Evolutionary conservation across 2,797 vertebrate species (phyloP), one percentile per base, ranked within the genome.

Genomic region (Lateolabrax maculatus): DNA sequence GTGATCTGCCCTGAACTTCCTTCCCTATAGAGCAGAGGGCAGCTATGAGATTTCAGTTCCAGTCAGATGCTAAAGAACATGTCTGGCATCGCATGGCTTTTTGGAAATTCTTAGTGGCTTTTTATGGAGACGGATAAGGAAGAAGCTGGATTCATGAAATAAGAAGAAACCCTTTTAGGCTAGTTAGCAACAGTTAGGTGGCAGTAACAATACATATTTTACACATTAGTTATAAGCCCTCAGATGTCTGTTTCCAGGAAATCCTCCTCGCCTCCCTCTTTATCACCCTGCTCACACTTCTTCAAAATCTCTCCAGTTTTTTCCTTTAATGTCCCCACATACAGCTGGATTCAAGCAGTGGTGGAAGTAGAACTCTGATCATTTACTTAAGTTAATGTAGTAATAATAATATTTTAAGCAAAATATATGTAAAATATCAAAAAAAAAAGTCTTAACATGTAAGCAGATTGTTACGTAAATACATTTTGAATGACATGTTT

Each of bases 1-100:
- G 92, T 93, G 92, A 93, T 90, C 56, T n/a, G 43, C 51, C 69
- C 72, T 72, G 68, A 87, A 82, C 79, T 91, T 92, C 89, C 91
- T 90, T 89, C 86, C 77, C 74, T 79, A 48, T 51, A 60, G 74
- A 71, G 75, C 39, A 73, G 53, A 83, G 57, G 34, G 44, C 61
- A 66, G 71, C 15, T 41, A 27, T 15, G 25, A 21, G 25, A 29
- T 79, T 87, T 84, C 66, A 75, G 3, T 23, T 61, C 41, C 34
- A 53, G 29, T 77, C 81, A 66, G 56, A 78, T 13, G 46, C 48
- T 57, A 39, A n/a, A 63, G 53, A 83, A 53, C 62, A 65, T 68
- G 44, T 31, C 9, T 64, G 44, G 69, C 56, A 13, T 39, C 62
- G 51, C 48, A 19, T 4, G 12, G 41, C 37, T 56, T 65, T 37